A percentile compares a stretch with the other conserved stretches of the same genome.
These are phyloP conservation scores for Poecilia gillii DNA, from an alignment of 2,797 vertebrate species.

Conservation along the genomic window DNA sequence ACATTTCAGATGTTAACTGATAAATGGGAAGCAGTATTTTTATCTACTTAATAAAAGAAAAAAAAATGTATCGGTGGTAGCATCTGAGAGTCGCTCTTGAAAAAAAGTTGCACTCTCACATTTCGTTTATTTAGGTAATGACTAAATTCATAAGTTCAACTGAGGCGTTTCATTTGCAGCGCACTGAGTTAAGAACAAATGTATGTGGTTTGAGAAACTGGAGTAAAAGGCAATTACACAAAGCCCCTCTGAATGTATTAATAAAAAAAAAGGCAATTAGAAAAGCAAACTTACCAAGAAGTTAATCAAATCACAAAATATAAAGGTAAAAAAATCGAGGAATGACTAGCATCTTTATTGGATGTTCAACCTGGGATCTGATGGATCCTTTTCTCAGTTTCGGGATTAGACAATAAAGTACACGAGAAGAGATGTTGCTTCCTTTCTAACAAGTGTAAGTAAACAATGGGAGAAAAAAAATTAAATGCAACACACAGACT, in stretches of 20 bases:
- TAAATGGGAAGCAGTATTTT: background rate
- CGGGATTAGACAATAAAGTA: background rate
- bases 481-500: background rate
- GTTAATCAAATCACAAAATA: background rate
- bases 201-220: background rate
- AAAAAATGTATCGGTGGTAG: background rate
- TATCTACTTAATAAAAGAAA: background rate
- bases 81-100: background rate
- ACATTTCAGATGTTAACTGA: background rate
- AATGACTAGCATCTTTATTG: background rate
- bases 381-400: too few relatives aligned
- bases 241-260: background rate
- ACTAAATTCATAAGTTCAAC: background rate
- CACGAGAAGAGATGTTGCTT: background rate
- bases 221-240: background rate
- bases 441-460: too few relatives aligned
- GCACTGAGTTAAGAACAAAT: background rate
- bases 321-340: background rate
- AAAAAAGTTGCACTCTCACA: background rate
- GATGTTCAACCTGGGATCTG: background rate
- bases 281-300: background rate
- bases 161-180: background rate
- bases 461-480: background rate
- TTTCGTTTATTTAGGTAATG: background rate
- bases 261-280: slow-evolving; percentile 2